phyloP scores from a whole-genome alignment of 1,140 invertebrate species.

The Latrodectus geometricus region DNA sequence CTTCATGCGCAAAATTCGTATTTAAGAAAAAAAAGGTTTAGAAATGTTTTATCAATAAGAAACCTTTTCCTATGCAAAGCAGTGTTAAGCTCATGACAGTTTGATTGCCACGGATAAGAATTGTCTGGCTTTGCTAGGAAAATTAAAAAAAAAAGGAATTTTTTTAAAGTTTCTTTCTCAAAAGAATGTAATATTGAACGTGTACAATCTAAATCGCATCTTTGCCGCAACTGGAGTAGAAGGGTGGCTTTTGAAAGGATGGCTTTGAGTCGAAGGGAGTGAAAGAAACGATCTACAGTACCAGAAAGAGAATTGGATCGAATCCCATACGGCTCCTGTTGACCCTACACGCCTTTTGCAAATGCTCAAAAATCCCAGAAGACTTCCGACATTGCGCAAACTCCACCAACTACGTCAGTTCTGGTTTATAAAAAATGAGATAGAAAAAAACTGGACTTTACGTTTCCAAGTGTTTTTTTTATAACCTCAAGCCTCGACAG shows the following conservation, averaged over 20 bases:
- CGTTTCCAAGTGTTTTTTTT: too few species aligned
- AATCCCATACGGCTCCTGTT: slow-evolving; percentile 20
- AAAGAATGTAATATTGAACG: slow-evolving; percentile 30
- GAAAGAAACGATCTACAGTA: slow-evolving; percentile 2
- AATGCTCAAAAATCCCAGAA: slow-evolving; percentile 40
- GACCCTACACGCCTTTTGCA: slow-evolving; percentile 35
- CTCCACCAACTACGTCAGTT: slow-evolving; percentile 15
- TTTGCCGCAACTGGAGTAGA: neutral
- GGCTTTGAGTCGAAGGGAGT: neutral
- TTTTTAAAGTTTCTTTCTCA: slow-evolving; percentile 10
- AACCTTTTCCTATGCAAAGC: too few species aligned
- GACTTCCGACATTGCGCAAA: slow-evolving; percentile 41
- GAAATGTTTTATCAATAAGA: too few species aligned
- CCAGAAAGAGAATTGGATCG: slow-evolving; percentile 30
- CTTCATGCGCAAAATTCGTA: too few species aligned
- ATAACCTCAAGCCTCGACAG: too few species aligned
- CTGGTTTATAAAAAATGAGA: slow-evolving; percentile 25
- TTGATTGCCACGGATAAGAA: slow-evolving; percentile 35
- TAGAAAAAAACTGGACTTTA: neutral
- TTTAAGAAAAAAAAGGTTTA: too few species aligned
- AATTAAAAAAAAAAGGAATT: neutral
- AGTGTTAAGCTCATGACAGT: slow-evolving; percentile 12
- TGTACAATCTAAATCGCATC: slow-evolving; percentile 39
- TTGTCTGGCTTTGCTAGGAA: neutral
- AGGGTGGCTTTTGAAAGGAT: neutral